Evolutionary conservation across 2,888 invertebrate genomes (phyloP), one percentile per base, ranked within the genome.

Genomic region (Rhodophaea formosa): DNA sequence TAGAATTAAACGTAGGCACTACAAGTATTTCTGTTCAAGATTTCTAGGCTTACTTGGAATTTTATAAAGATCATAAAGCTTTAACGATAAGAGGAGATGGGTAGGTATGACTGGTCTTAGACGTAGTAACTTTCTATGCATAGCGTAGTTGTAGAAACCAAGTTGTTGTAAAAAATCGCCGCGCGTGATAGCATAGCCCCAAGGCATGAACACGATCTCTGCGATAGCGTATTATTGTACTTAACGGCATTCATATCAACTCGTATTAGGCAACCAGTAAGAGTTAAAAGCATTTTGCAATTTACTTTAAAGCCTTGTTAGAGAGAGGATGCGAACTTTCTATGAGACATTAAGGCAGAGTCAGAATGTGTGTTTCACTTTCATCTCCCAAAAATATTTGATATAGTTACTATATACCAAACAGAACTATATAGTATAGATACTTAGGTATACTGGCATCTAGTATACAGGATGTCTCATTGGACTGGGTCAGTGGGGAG

Each of bases 251-350:
- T 64, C 63, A 58, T 67, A 69, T 66, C 63, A 66, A 67, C 64
- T 64, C 56, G 60, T 61, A 60, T 60, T 65, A 60, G 67, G 64
- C 63, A 56, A 60, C 63, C 62, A 62, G 58, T 62, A 64, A 68
- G 57, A 62, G 57, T 69, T 77, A 72, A 75, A 77, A 74, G 74
- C 69, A 71, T 74, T 76, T 68, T 58, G 68, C 64, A 70, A 70
- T 75, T 66, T 59, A 54, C 51, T 46, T 32, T 44, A 43, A 14
- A 39, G 30, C 15, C 49, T 56, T 42, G 42, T 43, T 30, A 49
- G 42, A 49, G 47, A 56, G 56, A 56, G 39, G 47, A 43, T 42
- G 56, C 49, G 17, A 49, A 56, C 49, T 56, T 56, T 56, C 49
- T 49, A 56, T 42, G 46, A 16, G 53, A 16, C 45, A 54, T 54